Conservation (phyloP, 2,113 vertebrate species). For the Trichechus manatus region DNA sequence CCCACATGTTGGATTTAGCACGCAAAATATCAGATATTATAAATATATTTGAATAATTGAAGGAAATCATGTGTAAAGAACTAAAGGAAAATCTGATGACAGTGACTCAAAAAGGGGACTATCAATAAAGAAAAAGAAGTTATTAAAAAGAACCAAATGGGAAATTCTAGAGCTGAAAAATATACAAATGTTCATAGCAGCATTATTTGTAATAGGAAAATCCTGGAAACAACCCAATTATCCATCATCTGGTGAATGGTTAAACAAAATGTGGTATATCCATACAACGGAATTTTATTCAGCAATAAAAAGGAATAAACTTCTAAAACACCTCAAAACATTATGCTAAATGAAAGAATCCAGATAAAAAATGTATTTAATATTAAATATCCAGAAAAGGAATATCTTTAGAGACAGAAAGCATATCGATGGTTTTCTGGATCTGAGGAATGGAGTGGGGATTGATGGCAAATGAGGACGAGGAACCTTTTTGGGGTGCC, state of each 20-base stretch:
- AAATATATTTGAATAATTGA: not conserved
- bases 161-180: not conserved
- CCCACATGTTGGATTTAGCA: not conserved
- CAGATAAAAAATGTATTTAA: not conserved
- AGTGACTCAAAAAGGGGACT: not conserved
- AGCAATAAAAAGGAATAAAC: not conserved
- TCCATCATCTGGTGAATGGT: not conserved
- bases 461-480: not conserved
- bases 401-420: not conserved
- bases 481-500: too few species aligned
- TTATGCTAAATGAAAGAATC: not conserved
- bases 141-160: not conserved
- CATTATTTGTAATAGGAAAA: not conserved
- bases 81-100: not conserved
- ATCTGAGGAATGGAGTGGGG: too few species aligned
- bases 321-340: not conserved
- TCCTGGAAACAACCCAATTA: not conserved
- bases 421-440: too few species aligned
- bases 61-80: not conserved
- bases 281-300: too few species aligned
- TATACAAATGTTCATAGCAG: not conserved
- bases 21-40: not conserved
- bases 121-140: not conserved
- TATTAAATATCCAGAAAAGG: not conserved
- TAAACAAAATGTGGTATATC: not conserved